These are phyloP conservation scores for Serinus canaria DNA, from an alignment of 2,113 vertebrate genomes.

Conservation along the genomic window DNA sequence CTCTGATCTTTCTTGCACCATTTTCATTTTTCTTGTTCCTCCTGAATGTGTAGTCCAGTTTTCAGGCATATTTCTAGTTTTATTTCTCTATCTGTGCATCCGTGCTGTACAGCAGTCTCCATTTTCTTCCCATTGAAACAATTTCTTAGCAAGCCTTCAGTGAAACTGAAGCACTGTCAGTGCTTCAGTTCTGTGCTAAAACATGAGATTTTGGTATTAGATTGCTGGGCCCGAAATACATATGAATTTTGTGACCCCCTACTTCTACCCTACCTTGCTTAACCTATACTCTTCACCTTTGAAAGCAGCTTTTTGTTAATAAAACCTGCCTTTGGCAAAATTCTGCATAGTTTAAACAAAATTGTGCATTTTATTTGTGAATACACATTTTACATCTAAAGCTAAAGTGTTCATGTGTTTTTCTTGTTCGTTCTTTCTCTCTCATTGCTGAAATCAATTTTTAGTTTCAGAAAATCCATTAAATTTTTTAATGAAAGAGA, in stretches of 20 bases:
- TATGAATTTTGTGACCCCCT: not conserved
- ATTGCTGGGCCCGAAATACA: not conserved
- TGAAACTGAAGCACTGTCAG: not conserved
- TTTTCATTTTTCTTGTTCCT: not conserved
- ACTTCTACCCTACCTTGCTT: not conserved
- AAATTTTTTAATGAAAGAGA: not conserved
- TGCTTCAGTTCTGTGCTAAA: not conserved
- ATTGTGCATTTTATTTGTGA: not conserved
- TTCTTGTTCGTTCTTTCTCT: not conserved
- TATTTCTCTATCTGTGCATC: not conserved
- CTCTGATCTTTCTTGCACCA: not conserved
- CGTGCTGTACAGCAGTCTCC: rapidly evolving
- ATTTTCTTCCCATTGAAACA: not conserved
- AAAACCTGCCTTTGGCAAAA: not conserved
- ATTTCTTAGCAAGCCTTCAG: not conserved
- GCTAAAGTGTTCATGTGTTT: not conserved
- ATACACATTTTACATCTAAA: not conserved
- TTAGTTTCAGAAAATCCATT: not conserved
- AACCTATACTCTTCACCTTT: not conserved
- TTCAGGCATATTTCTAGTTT: not conserved
- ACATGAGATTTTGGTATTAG: not conserved
- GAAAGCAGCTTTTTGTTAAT: not conserved
- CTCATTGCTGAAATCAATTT: not conserved
- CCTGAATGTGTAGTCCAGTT: not conserved
- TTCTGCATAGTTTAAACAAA: not conserved